Evolutionary conservation across 2,113 vertebrate species (phyloP).

Genomic region (Stercorarius parasiticus): DNA sequence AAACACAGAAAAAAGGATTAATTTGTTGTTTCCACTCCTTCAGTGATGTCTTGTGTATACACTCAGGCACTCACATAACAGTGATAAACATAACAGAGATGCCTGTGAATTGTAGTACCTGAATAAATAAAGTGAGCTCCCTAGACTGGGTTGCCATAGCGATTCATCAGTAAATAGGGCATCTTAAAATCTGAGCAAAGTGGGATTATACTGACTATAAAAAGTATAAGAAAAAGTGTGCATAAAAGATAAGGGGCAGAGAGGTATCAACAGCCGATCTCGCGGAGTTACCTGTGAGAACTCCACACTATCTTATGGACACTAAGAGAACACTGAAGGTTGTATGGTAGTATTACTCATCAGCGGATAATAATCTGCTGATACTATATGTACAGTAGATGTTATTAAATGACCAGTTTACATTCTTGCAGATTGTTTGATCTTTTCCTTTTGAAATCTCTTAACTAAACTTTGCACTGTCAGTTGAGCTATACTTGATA

Average conservation of each 20-base stretch:
- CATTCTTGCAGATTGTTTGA: conserved; percentile 44
- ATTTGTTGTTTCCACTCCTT: conserved; percentile 31
- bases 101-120: background rate
- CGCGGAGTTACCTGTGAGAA: background rate
- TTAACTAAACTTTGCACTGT: conserved; percentile 51
- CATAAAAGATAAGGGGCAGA: conserved; percentile 36
- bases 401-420: conserved; percentile 51
- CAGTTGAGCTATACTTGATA: conserved; percentile 47
- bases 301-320: background rate
- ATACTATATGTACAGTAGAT: background rate
- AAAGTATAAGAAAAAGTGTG: conserved; percentile 6
- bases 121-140: conserved; percentile 2
- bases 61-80: background rate
- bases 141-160: background rate
- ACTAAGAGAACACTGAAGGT: background rate
- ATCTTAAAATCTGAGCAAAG: conserved; percentile 26
- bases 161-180: background rate
- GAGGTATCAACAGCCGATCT: background rate
- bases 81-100: background rate
- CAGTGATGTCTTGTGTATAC: conserved; percentile 9
- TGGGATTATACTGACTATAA: background rate
- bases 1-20: conserved; percentile 61
- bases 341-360: background rate
- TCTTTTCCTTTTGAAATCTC: conserved; percentile 53
- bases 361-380: conserved; percentile 8